A percentile compares a stretch with the other conserved stretches of the same genome.
These are phyloP conservation scores for Styela plicata DNA, from an alignment of 23 tunicate genomes.

Conservation along the genomic window DNA sequence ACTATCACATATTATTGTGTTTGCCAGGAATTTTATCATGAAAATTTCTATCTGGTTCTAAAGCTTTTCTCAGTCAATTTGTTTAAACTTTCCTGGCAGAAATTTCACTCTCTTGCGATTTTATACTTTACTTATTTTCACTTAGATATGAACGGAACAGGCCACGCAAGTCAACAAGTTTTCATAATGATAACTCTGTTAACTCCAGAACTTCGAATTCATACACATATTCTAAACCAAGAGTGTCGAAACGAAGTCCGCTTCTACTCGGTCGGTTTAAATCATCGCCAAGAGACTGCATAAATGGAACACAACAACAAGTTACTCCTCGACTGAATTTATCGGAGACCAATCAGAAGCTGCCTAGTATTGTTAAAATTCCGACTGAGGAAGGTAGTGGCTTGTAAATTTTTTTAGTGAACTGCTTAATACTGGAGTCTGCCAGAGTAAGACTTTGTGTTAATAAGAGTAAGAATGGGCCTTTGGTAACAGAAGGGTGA, in stretches of 20 bases:
- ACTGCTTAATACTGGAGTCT: no score
- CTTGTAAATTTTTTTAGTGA: no score
- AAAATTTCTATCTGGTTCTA: no score
- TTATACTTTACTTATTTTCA: no score
- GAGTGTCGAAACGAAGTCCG: neutral
- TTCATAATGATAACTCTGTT: neutral
- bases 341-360: neutral
- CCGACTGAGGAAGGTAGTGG: neutral
- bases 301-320: neutral
- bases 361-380: neutral
- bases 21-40: no score
- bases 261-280: neutral
- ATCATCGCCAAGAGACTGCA: neutral
- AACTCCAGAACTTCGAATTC: neutral
- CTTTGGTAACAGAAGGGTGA: no score
- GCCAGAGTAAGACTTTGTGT: no score
- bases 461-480: no score
- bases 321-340: neutral
- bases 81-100: no score
- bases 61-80: no score
- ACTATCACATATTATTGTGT: no score
- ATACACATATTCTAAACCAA: conserved; percentile 11
- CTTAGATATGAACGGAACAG: neutral
- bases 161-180: neutral
- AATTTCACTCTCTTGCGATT: no score